A percentile compares a stretch with the other conserved stretches of the same genome.
Conservation (phyloP, 2,888 invertebrate genomes). For the Galerucella nymphaeae region DNA sequence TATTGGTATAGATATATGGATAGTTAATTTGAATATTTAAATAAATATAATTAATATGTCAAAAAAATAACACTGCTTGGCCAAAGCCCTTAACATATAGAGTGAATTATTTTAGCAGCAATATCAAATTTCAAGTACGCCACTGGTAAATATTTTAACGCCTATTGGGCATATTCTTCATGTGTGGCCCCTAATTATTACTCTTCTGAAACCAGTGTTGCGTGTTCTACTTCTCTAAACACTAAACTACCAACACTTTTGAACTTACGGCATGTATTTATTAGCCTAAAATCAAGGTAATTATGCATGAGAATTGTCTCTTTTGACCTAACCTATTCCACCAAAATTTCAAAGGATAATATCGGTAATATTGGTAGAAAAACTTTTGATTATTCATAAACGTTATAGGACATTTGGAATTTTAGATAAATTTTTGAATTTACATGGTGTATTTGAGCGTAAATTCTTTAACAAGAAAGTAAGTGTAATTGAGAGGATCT, state of each 20-base stretch:
- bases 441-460: too few species aligned
- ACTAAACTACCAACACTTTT: slow-evolving; percentile 37
- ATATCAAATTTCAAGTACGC: background rate
- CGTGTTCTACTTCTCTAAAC: slow-evolving; percentile 44
- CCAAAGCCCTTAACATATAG: too few species aligned
- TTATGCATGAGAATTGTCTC: slow-evolving; percentile 38
- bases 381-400: too few species aligned
- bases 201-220: slow-evolving; percentile 47
- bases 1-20: too few species aligned
- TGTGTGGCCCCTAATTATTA: slow-evolving; percentile 56
- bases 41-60: too few species aligned
- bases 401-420: too few species aligned
- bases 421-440: too few species aligned
- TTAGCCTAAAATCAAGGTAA: slow-evolving; percentile 41
- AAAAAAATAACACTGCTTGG: too few species aligned
- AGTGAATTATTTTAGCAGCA: too few species aligned
- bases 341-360: background rate
- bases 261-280: slow-evolving; percentile 37
- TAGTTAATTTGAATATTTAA: too few species aligned
- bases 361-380: background rate
- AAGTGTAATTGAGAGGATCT: too few species aligned
- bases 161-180: slow-evolving; percentile 44
- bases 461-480: too few species aligned
- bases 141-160: slow-evolving; percentile 25
- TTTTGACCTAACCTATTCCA: background rate